Evolutionary conservation across 2,113 vertebrate species (phyloP).

Genomic region (Anarrhichthys ocellatus): DNA sequence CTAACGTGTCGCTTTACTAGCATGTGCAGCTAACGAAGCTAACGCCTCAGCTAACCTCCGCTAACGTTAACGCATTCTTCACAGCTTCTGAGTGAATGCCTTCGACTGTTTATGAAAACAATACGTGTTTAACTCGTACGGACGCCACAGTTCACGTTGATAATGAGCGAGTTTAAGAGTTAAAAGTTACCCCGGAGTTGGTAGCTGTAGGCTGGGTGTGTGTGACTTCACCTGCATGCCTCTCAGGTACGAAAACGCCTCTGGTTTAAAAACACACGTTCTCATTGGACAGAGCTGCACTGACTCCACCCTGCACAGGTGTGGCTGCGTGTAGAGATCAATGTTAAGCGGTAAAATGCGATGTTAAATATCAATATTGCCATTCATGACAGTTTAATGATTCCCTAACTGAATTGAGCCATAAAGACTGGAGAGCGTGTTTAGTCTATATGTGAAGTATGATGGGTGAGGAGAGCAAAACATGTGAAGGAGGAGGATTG

Average conservation of each 20-base stretch:
- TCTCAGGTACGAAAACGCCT: slow-evolving; percentile 33
- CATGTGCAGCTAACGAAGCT: slow-evolving; percentile 46
- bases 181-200: background rate
- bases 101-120: too few relatives aligned
- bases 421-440: background rate
- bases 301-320: slow-evolving; percentile 46
- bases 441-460: background rate
- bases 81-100: background rate
- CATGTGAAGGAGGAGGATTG: background rate
- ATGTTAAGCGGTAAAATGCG: background rate
- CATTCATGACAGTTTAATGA: background rate
- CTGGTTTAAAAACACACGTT: background rate
- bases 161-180: background rate
- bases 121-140: too few relatives aligned
- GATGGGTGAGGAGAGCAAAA: background rate
- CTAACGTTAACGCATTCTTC: slow-evolving; percentile 3
- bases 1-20: slow-evolving; percentile 17
- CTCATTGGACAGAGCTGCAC: slow-evolving; percentile 26
- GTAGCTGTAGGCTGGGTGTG: background rate
- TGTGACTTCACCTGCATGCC: slow-evolving; percentile 13
- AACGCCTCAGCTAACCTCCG: slow-evolving; percentile 36
- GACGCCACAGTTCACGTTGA: background rate
- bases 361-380: background rate
- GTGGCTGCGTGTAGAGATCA: background rate
- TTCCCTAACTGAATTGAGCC: background rate